phyloP scores from a whole-genome alignment of 2,797 vertebrate genomes.

The Selene dorsalis region DNA sequence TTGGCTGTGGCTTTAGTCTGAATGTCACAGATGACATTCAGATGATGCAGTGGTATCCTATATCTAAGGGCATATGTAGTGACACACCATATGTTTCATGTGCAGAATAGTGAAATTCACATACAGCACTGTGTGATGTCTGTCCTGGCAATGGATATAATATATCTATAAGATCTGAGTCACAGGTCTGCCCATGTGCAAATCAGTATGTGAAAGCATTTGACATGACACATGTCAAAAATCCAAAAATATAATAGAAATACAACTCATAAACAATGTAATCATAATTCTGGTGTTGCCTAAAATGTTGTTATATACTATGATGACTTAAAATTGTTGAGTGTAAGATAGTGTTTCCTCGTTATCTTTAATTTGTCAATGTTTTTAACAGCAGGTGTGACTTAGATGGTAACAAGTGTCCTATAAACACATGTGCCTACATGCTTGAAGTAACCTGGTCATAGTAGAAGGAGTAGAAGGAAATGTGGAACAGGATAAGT shows the following conservation, averaged over 20 bases:
- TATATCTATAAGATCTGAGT: neutral
- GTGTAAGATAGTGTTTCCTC: too few relatives aligned
- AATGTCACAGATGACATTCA: too few relatives aligned
- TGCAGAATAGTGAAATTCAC: conserved; percentile 2
- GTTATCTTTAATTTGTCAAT: too few relatives aligned
- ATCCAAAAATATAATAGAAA: neutral
- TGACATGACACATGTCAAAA: neutral
- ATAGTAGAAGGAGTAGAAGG: conserved; percentile 20
- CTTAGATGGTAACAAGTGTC: neutral
- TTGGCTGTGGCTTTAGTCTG: neutral
- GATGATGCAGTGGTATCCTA: too few relatives aligned
- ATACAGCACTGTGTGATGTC: neutral
- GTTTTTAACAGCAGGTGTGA: too few relatives aligned
- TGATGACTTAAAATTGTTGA: too few relatives aligned
- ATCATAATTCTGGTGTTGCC: neutral
- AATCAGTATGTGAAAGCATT: neutral
- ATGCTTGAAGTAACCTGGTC: conserved; percentile 25
- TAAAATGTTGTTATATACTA: neutral
- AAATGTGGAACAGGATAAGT: conserved; percentile 38
- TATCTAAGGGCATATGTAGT: too few relatives aligned
- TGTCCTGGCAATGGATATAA: neutral
- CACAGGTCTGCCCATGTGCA: neutral
- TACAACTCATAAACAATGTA: neutral
- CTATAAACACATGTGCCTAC: neutral
- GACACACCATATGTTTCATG: too few relatives aligned